Conservation (phyloP, 2,888 invertebrate genomes). For the Thymelicus acteon region DNA sequence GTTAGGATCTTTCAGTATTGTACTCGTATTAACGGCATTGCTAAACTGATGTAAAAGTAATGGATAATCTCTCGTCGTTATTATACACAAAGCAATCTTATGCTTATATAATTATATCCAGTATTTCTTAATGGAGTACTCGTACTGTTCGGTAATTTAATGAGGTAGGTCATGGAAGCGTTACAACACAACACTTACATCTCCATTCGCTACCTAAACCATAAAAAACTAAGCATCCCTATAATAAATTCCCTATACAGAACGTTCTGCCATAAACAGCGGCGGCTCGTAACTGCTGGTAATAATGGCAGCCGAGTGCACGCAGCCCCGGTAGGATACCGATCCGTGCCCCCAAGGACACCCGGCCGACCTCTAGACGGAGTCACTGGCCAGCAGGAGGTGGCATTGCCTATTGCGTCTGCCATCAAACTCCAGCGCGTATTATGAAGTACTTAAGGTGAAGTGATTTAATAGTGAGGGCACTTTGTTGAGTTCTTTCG, state of each 20-base stretch:
- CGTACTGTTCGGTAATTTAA: too few relatives aligned
- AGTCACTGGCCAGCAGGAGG: constrained; percentile 33
- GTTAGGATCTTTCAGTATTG: too few relatives aligned
- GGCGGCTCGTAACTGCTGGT: neutral
- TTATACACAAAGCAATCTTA: too few relatives aligned
- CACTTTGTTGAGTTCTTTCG: neutral
- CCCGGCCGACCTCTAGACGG: constrained; percentile 40
- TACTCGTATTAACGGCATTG: too few relatives aligned
- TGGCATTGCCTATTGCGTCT: constrained; percentile 26
- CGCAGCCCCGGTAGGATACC: neutral
- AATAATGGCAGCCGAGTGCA: constrained; percentile 1
- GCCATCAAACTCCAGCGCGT: constrained; percentile 7
- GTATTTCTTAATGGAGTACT: too few relatives aligned
- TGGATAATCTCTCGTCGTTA: too few relatives aligned
- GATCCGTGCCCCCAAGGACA: neutral
- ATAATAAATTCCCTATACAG: neutral
- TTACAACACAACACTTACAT: neutral
- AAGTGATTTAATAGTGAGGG: constrained; percentile 5
- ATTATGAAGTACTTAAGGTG: constrained; percentile 17
- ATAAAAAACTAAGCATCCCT: neutral
- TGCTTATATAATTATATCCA: too few relatives aligned
- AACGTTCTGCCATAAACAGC: neutral
- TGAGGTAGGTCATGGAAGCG: too few relatives aligned
- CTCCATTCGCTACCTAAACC: neutral
- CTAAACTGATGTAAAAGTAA: too few relatives aligned